phyloP scores from a whole-genome alignment of 2,113 vertebrate species.

The Thamnaconus septentrionalis region DNA sequence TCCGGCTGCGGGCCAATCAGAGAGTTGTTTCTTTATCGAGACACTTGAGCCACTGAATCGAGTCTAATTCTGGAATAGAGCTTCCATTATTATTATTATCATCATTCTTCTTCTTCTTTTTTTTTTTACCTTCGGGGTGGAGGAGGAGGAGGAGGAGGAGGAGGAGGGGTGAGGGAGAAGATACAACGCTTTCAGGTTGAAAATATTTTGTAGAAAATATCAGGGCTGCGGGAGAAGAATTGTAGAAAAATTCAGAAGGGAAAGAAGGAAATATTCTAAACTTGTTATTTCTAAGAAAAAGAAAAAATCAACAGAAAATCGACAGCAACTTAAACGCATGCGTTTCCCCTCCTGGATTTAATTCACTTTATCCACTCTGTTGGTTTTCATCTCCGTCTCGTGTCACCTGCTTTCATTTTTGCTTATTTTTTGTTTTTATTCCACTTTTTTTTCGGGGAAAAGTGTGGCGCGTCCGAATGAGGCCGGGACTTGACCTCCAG shows the following conservation, averaged over 20 bases:
- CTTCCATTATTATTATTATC: too few species aligned
- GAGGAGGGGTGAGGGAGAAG: too few species aligned
- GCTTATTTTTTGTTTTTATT: too few species aligned
- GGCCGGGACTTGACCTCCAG: background rate
- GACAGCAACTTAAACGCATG: background rate
- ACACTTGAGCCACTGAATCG: conserved; percentile 63
- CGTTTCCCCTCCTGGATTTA: background rate
- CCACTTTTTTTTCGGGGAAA: background rate
- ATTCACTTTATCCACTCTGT: too few species aligned
- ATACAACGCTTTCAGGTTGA: conserved; percentile 14
- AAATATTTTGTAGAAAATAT: conserved; percentile 33
- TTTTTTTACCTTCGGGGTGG: too few species aligned
- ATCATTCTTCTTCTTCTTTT: too few species aligned
- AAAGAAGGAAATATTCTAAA: background rate
- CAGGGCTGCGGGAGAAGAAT: background rate
- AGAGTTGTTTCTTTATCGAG: conserved; percentile 64
- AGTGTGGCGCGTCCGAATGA: background rate
- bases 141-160: too few species aligned
- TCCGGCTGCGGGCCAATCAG: conserved; percentile 81
- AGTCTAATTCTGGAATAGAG: conserved; percentile 56
- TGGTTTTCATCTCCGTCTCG: too few species aligned
- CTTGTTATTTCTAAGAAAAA: background rate
- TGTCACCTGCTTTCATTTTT: too few species aligned
- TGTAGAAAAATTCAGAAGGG: background rate
- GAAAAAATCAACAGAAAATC: background rate